Evolutionary conservation across 1,140 invertebrate genomes (phyloP).

Genomic region (Phocides pigmalion): DNA sequence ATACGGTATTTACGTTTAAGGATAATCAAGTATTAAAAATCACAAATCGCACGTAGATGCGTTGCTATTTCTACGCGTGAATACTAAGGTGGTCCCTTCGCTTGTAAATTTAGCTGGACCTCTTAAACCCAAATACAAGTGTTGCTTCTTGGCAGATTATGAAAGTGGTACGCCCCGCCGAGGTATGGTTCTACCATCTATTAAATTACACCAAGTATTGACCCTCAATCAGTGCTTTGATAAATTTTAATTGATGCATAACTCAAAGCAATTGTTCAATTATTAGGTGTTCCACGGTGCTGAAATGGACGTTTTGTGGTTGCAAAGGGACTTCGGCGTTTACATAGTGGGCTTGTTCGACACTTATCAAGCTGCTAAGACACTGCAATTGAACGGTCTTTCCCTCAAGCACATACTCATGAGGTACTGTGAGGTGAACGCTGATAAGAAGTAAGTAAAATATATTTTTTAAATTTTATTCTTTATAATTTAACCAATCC

Average conservation of each 20-base stretch:
- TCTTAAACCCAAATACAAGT: too few relatives aligned
- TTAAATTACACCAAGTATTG: too few relatives aligned
- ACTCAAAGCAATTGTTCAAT: background rate
- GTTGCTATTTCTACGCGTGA: too few relatives aligned
- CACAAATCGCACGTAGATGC: too few relatives aligned
- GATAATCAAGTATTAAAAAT: too few relatives aligned
- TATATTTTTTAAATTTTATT: slow-evolving; percentile 3
- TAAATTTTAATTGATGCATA: background rate
- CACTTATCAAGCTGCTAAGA: slow-evolving; percentile 94
- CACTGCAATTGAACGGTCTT: slow-evolving; percentile 88
- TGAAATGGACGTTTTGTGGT: slow-evolving; percentile 95
- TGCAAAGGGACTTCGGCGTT: slow-evolving; percentile 97
- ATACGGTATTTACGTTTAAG: too few relatives aligned
- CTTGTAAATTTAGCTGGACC: too few relatives aligned
- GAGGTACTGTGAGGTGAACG: slow-evolving; percentile 90
- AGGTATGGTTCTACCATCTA: too few relatives aligned
- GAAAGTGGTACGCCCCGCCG: too few relatives aligned
- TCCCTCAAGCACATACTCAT: slow-evolving; percentile 93
- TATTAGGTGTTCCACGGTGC: slow-evolving; percentile 95
- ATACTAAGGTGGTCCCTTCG: too few relatives aligned
- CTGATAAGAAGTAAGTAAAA: slow-evolving; percentile 90
- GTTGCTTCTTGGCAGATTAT: too few relatives aligned
- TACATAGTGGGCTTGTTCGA: slow-evolving; percentile 99
- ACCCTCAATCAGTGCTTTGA: background rate
- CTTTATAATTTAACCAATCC: background rate